phyloP scores from a whole-genome alignment of 2,113 vertebrate species.

The Calidris pygmaea region DNA sequence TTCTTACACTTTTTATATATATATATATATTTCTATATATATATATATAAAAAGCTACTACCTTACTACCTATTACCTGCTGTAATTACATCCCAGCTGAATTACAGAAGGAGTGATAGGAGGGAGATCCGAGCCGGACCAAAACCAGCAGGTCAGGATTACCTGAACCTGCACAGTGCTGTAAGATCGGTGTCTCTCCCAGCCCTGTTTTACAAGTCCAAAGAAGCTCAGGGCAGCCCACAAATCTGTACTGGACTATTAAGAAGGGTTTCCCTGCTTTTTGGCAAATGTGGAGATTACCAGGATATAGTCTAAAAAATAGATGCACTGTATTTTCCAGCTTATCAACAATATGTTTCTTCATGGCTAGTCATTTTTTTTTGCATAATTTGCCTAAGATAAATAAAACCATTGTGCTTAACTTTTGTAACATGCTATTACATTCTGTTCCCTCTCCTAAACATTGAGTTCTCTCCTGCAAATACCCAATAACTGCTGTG shows the following conservation, averaged over 20 bases:
- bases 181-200: neutral
- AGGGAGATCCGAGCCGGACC: neutral
- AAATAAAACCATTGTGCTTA: neutral
- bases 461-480: neutral
- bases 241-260: neutral
- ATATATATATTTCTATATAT: neutral
- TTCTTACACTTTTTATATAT: neutral
- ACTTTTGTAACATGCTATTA: neutral
- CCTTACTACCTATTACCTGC: neutral
- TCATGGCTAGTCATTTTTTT: neutral
- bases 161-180: neutral
- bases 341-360: neutral
- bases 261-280: neutral
- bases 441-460: neutral
- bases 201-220: neutral
- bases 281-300: neutral
- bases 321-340: neutral
- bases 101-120: neutral
- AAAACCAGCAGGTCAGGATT: neutral
- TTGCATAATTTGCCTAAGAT: neutral
- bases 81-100: neutral
- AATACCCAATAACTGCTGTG: neutral
- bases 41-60: neutral
- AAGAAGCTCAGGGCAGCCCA: neutral
- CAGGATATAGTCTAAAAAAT: neutral